Evolutionary conservation across 2,113 vertebrate species (phyloP).

Genomic region (Pseudolaguvia tuberculata): DNA sequence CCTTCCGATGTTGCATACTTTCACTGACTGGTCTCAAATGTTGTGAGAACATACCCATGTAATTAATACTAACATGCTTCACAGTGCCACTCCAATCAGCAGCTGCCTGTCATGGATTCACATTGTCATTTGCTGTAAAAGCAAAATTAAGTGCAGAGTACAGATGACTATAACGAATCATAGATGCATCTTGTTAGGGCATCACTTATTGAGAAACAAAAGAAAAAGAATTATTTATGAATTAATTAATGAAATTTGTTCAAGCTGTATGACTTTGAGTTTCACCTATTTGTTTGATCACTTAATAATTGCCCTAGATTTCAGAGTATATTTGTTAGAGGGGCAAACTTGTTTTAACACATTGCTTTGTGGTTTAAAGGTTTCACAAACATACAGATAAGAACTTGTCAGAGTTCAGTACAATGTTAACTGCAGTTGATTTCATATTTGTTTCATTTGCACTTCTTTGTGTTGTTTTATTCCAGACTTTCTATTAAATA

Average conservation of each 20-base stretch:
- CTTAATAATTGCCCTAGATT: background rate
- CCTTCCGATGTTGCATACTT: conserved; percentile 34
- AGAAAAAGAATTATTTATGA: background rate
- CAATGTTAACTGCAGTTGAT: background rate
- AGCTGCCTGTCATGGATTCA: conserved; percentile 4
- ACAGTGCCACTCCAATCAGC: conserved; percentile 39
- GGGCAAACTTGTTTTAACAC: background rate
- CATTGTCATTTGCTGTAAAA: conserved; percentile 26
- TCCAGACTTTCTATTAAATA: too few species aligned
- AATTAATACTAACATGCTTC: conserved; percentile 40
- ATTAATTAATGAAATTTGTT: background rate
- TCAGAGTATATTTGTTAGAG: background rate
- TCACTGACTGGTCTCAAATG: conserved; percentile 33
- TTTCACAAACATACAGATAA: too few species aligned
- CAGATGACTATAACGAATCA: conserved; percentile 28
- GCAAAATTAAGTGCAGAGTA: background rate
- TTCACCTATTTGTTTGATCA: background rate
- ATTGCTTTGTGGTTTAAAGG: background rate
- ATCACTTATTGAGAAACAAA: conserved; percentile 21
- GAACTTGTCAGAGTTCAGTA: background rate
- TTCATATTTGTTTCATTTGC: background rate
- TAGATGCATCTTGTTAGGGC: conserved; percentile 15
- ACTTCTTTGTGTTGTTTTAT: too few species aligned
- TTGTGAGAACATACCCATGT: conserved; percentile 40
- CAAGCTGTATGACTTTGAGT: background rate